Conservation (phyloP, 1,140 invertebrate species). For the Panagrolaimus sp. region DNA sequence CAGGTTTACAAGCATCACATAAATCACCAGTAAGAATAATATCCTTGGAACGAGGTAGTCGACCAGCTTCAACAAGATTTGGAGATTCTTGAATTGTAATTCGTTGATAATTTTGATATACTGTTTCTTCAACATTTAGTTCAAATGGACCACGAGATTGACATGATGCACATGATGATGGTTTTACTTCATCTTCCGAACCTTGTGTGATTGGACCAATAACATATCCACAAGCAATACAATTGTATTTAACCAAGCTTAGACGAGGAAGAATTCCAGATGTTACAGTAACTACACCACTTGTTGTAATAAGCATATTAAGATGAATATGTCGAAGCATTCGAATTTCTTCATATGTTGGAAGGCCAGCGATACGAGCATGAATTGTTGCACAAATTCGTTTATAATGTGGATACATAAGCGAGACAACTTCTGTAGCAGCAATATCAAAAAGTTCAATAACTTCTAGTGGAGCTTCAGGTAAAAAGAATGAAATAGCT, state of each 20-base stretch:
- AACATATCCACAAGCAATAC: constrained; percentile 86
- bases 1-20: constrained; percentile 92
- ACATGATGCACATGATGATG: constrained; percentile 92
- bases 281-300: constrained; percentile 88
- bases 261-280: constrained; percentile 92
- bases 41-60: constrained; percentile 95
- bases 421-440: constrained; percentile 84
- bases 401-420: constrained; percentile 91
- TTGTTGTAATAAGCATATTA: constrained; percentile 81
- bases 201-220: constrained; percentile 91
- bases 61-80: constrained; percentile 78
- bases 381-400: constrained; percentile 76
- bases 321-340: constrained; percentile 90
- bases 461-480: constrained; percentile 87
- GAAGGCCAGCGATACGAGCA: constrained; percentile 86
- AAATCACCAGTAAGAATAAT: constrained; percentile 87
- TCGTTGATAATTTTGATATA: constrained; percentile 97
- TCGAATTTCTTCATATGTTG: constrained; percentile 87
- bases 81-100: constrained; percentile 91
- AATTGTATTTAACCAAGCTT: constrained; percentile 91
- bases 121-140: constrained; percentile 72
- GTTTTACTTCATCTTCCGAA: constrained; percentile 85
- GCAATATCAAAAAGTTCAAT: constrained; percentile 57
- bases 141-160: constrained; percentile 88
- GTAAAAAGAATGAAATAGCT: constrained; percentile 88